phyloP scores from a whole-genome alignment of 2,797 vertebrate species.

The Acrossocheilus fasciatus region DNA sequence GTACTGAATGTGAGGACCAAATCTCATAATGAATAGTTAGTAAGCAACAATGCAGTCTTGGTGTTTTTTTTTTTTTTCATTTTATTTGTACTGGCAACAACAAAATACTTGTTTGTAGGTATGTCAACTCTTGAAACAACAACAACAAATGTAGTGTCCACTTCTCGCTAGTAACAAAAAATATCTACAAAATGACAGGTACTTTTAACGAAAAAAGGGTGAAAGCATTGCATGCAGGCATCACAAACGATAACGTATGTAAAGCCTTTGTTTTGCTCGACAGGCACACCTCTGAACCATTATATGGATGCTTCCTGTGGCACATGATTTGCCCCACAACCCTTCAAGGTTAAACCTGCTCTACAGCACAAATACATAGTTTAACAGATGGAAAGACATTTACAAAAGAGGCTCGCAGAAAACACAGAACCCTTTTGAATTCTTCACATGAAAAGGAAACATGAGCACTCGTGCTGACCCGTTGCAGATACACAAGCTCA shows the following conservation, averaged over 20 bases:
- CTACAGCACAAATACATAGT: constrained; percentile 53
- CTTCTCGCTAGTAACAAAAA: constrained; percentile 61
- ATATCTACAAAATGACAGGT: constrained; percentile 66
- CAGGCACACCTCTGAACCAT: constrained; percentile 55
- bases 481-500: constrained; percentile 46
- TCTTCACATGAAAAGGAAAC: constrained; percentile 53
- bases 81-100: constrained; percentile 69
- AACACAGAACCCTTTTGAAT: constrained; percentile 37
- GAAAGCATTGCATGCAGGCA: constrained; percentile 59
- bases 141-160: constrained; percentile 66
- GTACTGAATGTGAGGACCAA: not conserved
- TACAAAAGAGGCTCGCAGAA: constrained; percentile 49
- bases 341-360: constrained; percentile 50
- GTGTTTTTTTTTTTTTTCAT: constrained; percentile 41
- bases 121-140: constrained; percentile 55
- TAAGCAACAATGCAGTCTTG: not conserved
- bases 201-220: constrained; percentile 48
- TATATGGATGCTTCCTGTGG: constrained; percentile 54
- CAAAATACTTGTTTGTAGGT: constrained; percentile 64
- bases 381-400: constrained; percentile 54
- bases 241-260: constrained; percentile 45
- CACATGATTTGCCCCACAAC: constrained; percentile 39
- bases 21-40: not conserved
- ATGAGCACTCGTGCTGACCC: constrained; percentile 49
- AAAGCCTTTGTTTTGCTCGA: constrained; percentile 63